A percentile compares a stretch with the other conserved stretches of the same genome.
Conservation (phyloP, 1,140 invertebrate genomes). For the Saccostrea cuccullata region DNA sequence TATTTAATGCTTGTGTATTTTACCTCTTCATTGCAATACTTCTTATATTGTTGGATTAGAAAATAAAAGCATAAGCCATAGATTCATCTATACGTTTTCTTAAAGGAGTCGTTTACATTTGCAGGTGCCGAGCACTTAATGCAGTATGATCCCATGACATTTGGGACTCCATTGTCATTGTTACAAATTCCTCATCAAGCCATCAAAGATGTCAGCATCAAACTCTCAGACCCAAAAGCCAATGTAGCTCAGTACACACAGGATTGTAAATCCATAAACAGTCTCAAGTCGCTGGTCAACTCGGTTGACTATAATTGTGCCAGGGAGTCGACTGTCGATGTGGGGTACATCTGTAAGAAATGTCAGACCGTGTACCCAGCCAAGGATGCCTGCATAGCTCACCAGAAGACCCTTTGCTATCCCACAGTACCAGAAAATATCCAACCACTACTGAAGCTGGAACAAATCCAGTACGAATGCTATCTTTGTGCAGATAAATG, state of each 20-base stretch:
- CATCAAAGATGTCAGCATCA: slow-evolving; percentile 79
- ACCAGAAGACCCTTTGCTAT: slow-evolving; percentile 85
- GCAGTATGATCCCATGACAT: slow-evolving; percentile 78
- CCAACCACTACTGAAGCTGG: slow-evolving; percentile 77
- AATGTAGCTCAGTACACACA: slow-evolving; percentile 79
- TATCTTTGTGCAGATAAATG: slow-evolving; percentile 83
- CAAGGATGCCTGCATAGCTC: slow-evolving; percentile 85
- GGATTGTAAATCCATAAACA: slow-evolving; percentile 78
- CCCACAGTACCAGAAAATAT: slow-evolving; percentile 78
- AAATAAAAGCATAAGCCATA: not conserved
- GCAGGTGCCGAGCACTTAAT: slow-evolving; percentile 74
- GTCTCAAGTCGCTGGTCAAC: slow-evolving; percentile 73
- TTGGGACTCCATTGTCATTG: slow-evolving; percentile 80
- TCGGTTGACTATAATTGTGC: slow-evolving; percentile 71
- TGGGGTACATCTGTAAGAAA: slow-evolving; percentile 91
- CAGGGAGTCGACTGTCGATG: slow-evolving; percentile 85
- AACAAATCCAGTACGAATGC: slow-evolving; percentile 85
- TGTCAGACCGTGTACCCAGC: slow-evolving; percentile 90
- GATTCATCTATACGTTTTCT: not conserved
- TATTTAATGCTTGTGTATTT: no score
- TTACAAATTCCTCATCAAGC: slow-evolving; percentile 80
- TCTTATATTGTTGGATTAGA: not conserved
- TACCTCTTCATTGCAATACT: no score
- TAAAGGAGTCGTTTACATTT: slow-evolving; percentile 40
- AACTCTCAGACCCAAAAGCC: slow-evolving; percentile 77